A percentile compares a stretch with the other conserved stretches of the same genome.
Conservation (phyloP, 2,888 invertebrate genomes). For the Belgica antarctica region DNA sequence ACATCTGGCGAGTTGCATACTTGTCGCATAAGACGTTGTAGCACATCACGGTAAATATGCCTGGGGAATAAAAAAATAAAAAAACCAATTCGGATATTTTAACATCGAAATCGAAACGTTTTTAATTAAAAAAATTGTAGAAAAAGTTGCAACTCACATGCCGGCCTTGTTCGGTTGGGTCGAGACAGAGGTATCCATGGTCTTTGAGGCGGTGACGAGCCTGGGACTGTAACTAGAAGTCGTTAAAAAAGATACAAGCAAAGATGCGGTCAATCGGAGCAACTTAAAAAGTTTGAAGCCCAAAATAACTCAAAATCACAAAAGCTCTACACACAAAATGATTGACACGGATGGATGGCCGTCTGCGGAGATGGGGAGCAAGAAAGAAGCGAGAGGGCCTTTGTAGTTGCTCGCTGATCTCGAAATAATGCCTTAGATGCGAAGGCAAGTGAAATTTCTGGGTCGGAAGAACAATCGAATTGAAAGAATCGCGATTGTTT, state of each 20-base stretch:
- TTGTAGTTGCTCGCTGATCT: slow-evolving; percentile 22
- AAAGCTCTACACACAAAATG: slow-evolving; percentile 6
- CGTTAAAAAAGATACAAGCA: slow-evolving; percentile 47
- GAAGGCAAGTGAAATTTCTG: slow-evolving; percentile 28
- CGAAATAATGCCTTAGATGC: background rate
- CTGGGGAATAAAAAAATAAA: slow-evolving; percentile 57
- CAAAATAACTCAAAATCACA: slow-evolving; percentile 15
- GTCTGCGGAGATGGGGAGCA: background rate
- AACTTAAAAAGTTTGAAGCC: slow-evolving; percentile 52
- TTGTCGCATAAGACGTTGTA: slow-evolving; percentile 99
- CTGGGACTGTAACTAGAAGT: slow-evolving; percentile 73
- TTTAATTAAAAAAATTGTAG: slow-evolving; percentile 18
- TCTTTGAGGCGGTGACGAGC: slow-evolving; percentile 85
- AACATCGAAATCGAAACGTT: slow-evolving; percentile 31
- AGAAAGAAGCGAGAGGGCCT: slow-evolving; percentile 17
- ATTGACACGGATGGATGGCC: slow-evolving; percentile 24
- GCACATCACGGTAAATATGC: slow-evolving; percentile 98
- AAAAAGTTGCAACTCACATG: slow-evolving; percentile 68
- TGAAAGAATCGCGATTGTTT: slow-evolving; percentile 17
- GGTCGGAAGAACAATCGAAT: slow-evolving; percentile 28
- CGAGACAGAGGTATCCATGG: slow-evolving; percentile 92
- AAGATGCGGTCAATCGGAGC: slow-evolving; percentile 57
- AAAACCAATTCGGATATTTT: slow-evolving; percentile 31
- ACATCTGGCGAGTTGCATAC: slow-evolving; percentile 97
- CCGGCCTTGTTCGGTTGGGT: slow-evolving; percentile 83